Evolutionary conservation across 2,113 vertebrate genomes (phyloP).

Genomic region (Phalacrocorax pelagicus): DNA sequence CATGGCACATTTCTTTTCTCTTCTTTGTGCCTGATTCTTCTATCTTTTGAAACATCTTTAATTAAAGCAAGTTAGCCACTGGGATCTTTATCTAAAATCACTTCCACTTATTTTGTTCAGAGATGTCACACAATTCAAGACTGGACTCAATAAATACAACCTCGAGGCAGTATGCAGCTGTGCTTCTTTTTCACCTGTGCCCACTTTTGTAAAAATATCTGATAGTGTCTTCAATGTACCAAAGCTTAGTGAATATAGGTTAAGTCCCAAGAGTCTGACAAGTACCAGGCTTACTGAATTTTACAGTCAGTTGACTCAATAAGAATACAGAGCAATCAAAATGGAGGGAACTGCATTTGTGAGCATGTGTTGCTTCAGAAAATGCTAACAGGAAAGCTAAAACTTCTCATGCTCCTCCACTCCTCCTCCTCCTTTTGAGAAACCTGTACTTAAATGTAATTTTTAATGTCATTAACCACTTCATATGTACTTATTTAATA

Average conservation of each 20-base stretch:
- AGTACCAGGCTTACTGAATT: background rate
- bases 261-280: background rate
- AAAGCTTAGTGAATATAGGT: background rate
- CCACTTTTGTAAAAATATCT: background rate
- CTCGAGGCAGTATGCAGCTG: background rate
- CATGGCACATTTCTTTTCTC: background rate
- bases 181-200: background rate
- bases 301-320: background rate
- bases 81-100: slow-evolving; percentile 31
- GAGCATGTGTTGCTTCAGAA: background rate
- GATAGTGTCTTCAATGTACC: background rate
- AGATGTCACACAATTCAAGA: background rate
- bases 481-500: background rate
- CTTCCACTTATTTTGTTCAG: background rate
- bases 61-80: slow-evolving; percentile 2
- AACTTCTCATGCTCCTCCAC: background rate
- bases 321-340: background rate
- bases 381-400: background rate
- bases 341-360: background rate
- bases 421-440: background rate
- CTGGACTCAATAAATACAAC: background rate
- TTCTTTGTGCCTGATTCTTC: background rate
- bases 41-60: slow-evolving; percentile 40
- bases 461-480: background rate
- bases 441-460: background rate